Conservation (phyloP, 2,797 vertebrate species). For the Simalia tracyae region DNA sequence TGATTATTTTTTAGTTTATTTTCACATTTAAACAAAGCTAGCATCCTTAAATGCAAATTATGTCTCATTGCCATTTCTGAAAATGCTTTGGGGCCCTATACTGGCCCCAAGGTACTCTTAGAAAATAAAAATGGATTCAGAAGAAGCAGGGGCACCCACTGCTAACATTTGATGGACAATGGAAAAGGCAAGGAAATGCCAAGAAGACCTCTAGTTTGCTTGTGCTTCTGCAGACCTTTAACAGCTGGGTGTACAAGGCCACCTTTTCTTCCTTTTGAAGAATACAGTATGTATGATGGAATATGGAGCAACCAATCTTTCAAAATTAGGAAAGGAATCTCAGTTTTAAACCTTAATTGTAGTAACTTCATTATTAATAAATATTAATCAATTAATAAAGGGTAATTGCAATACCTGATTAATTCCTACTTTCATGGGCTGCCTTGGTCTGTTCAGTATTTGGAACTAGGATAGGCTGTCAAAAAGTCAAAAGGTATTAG, state of each 20-base stretch:
- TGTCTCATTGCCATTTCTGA: not conserved
- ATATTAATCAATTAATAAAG: not conserved
- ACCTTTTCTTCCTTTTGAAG: not conserved
- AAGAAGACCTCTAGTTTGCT: not conserved
- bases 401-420: not conserved
- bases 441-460: not conserved
- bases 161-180: not conserved
- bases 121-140: too few relatives aligned
- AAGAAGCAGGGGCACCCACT: not conserved
- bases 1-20: not conserved
- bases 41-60: not conserved
- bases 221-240: not conserved
- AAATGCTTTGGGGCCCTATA: not conserved
- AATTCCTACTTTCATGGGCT: not conserved
- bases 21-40: not conserved
- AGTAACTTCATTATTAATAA: not conserved
- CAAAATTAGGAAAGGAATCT: not conserved
- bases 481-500: not conserved
- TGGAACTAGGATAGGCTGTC: not conserved
- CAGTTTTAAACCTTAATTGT: not conserved
- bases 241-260: not conserved
- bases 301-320: not conserved
- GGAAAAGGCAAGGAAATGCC: not conserved
- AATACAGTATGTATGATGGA: not conserved
- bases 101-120: not conserved